Evolutionary conservation across 2,888 invertebrate genomes (phyloP).

Genomic region (Hypomecis atomaria): DNA sequence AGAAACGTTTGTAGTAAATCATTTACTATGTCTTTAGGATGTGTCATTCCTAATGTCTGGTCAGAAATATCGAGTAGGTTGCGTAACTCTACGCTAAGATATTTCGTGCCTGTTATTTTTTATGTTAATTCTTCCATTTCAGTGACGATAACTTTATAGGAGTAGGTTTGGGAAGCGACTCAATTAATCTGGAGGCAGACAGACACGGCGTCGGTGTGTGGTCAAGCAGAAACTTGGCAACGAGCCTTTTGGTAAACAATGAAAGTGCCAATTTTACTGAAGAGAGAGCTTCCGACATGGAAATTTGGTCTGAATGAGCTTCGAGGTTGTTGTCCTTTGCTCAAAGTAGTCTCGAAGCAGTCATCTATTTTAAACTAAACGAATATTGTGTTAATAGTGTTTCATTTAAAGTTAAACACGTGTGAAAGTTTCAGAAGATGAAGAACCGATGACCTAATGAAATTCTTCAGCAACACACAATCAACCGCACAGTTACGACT

Average conservation of each 20-base stretch:
- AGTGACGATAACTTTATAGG: slow-evolving; percentile 53
- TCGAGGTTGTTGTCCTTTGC: slow-evolving; percentile 36
- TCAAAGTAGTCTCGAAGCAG: slow-evolving; percentile 18
- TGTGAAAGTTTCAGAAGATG: slow-evolving; percentile 21
- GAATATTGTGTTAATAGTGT: not conserved
- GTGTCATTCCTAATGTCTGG: slow-evolving; percentile 58
- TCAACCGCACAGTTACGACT: slow-evolving; percentile 29
- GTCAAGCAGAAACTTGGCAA: slow-evolving; percentile 41
- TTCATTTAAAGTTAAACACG: not conserved
- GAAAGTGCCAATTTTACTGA: slow-evolving; percentile 42
- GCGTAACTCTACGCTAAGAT: slow-evolving; percentile 49
- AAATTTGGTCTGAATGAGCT: slow-evolving; percentile 28
- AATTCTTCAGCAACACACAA: slow-evolving; percentile 27
- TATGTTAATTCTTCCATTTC: slow-evolving; percentile 49
- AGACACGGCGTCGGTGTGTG: slow-evolving; percentile 26
- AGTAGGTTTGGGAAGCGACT: slow-evolving; percentile 34
- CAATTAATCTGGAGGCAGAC: slow-evolving; percentile 39
- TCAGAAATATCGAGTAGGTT: slow-evolving; percentile 55
- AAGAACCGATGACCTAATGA: slow-evolving; percentile 30
- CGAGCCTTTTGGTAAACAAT: slow-evolving; percentile 38
- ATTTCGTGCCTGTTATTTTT: slow-evolving; percentile 51
- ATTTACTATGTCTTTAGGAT: slow-evolving; percentile 66
- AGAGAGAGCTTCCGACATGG: slow-evolving; percentile 36
- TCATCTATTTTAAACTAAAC: slow-evolving; percentile 14
- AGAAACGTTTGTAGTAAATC: slow-evolving; percentile 61